Conservation (phyloP, 2,797 vertebrate species). For the Poeciliopsis paucimaculata region DNA sequence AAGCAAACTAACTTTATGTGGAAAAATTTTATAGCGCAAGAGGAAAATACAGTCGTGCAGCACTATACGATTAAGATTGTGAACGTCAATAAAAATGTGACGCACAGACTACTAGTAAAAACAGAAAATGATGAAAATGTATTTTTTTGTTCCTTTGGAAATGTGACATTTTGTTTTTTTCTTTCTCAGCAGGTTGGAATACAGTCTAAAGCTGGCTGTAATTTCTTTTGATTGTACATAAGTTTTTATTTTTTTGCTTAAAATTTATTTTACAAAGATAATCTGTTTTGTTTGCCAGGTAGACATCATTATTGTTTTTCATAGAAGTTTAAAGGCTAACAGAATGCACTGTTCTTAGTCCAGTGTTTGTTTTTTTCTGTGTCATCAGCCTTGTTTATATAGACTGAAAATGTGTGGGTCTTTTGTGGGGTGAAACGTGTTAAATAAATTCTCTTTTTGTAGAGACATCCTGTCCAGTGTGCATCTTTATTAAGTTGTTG, state of each 20-base stretch:
- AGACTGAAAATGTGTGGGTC: conserved; percentile 1
- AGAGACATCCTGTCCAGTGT: not conserved
- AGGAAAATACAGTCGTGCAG: not conserved
- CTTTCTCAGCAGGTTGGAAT: conserved; percentile 10
- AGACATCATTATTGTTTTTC: conserved; percentile 19
- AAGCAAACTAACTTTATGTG: not conserved
- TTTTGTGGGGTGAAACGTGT: not conserved
- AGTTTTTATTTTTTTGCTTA: not conserved
- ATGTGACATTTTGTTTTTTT: not conserved
- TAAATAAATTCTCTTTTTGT: conserved; percentile 46
- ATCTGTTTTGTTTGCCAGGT: conserved; percentile 8
- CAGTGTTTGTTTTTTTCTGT: not conserved
- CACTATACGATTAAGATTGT: not conserved
- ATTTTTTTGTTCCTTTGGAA: not conserved
- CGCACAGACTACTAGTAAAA: not conserved
- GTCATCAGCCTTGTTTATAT: not conserved
- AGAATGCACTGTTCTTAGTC: conserved; percentile 1
- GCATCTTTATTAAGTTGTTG: not conserved
- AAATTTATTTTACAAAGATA: not conserved
- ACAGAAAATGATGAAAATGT: not conserved
- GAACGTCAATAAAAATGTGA: not conserved
- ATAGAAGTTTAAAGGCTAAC: conserved; percentile 7
- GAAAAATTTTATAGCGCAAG: not conserved
- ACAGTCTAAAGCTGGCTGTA: conserved; percentile 1
- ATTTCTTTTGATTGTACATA: conserved; percentile 16